Base-by-base conservation (phyloP, 1,140 invertebrate species). In the Drosophila subobscura region DNA sequence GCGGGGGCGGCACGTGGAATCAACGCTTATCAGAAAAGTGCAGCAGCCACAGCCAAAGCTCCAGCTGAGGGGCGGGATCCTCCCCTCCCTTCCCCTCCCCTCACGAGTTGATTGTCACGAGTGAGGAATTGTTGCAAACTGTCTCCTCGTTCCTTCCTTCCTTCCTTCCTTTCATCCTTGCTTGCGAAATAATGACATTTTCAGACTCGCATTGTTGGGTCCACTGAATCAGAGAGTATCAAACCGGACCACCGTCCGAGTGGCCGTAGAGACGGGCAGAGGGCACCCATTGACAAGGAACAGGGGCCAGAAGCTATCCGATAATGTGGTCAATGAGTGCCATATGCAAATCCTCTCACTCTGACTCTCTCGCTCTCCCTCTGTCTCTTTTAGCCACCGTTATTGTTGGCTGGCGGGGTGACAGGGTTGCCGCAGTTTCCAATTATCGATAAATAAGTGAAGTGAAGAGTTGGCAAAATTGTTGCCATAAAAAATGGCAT, bases 371-470 rank as follows among this genome's bases (percentile, higher is more conserved):
- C 5, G 40, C 29, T 27, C 52, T 79, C 63, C 50, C 59, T 47
- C 42, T 22, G 7, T 22, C 47, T 23, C 41, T 27, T 52, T 40
- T 29, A 33, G 29, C 29, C 5, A 41, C 29, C 27, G 23, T 29
- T 67, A 27, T 66, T 46, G 61, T 29, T 52, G 12, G 37, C 33
- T 53, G 23, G 25, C 1, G 5, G 50, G 53, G 46, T 12, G 37
- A 10, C 29, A 54, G n/a, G 22, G 27, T 54, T 41, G 41, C 61
- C 64, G 81, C 67, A 65, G 60, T 71, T 80, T 85, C 77, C 77
- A 85, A 85, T 86, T 85, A 86, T 86, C 81, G 77, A 80, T 86
- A 77, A 85, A 85, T 73, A 85, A 80, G 60, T 74, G 68, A 85
- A 84, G 64, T 77, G 64, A 77, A 80, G 73, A 80, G 80, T 45